Evolutionary conservation across 2,888 invertebrate genomes (phyloP).

Genomic region (Torymus auratus): DNA sequence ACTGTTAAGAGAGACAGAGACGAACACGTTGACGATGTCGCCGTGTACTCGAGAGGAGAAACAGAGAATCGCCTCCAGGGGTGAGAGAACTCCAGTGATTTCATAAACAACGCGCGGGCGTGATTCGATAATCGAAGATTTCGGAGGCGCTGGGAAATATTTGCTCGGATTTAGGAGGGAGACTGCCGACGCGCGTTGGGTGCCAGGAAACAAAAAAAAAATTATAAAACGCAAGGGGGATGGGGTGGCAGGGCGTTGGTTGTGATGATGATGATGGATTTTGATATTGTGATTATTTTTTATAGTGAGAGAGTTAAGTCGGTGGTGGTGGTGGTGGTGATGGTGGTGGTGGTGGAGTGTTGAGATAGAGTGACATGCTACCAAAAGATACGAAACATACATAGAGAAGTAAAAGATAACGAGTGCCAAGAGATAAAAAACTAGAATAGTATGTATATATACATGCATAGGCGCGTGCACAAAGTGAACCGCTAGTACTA

Average conservation of each 20-base stretch:
- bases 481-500: conserved; percentile 19
- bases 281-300: neutral
- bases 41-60: neutral
- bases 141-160: too few species aligned
- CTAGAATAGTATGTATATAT: neutral
- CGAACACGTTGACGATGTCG: too few species aligned
- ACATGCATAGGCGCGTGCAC: neutral
- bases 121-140: conserved; percentile 41
- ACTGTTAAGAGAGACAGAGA: conserved; percentile 34
- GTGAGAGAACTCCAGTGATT: conserved; percentile 25
- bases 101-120: conserved; percentile 20
- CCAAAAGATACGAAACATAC: neutral
- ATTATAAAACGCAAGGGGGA: too few species aligned
- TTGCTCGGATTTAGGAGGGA: too few species aligned
- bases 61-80: neutral
- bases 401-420: neutral
- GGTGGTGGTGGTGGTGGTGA: conserved; percentile 18
- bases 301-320: conserved; percentile 3
- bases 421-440: neutral
- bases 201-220: too few species aligned
- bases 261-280: too few species aligned
- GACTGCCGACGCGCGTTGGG: too few species aligned
- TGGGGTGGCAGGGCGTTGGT: too few species aligned
- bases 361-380: neutral
- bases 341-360: conserved; percentile 22